These are phyloP conservation scores for Melinopterus prodromus DNA, from an alignment of 2,888 invertebrate species.

Conservation along the genomic window DNA sequence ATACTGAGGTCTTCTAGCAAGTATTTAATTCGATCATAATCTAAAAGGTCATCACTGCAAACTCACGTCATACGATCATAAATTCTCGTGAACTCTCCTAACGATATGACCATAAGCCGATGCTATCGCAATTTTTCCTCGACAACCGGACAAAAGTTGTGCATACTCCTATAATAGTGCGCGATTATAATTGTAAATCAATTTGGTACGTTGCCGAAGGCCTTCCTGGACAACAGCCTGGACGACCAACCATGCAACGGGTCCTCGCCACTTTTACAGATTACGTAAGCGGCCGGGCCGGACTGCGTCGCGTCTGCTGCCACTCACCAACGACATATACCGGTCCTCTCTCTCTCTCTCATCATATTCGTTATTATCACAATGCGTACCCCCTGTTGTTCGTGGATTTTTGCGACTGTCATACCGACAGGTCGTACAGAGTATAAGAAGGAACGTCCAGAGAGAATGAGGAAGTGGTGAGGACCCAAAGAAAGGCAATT, in stretches of 20 bases:
- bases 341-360: not conserved
- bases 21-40: too few species aligned
- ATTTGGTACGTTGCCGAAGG: not conserved
- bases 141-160: too few species aligned
- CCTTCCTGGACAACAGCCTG: not conserved
- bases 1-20: too few species aligned
- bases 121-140: too few species aligned
- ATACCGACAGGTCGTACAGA: not conserved
- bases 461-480: not conserved
- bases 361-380: conserved; percentile 4
- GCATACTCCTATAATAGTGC: too few species aligned
- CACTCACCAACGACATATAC: not conserved
- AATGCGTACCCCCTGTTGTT: conserved; percentile 4
- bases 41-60: too few species aligned
- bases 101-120: too few species aligned
- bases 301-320: not conserved
- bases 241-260: not conserved
- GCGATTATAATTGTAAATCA: not conserved
- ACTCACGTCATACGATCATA: too few species aligned
- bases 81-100: too few species aligned
- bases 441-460: not conserved
- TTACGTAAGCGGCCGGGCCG: not conserved
- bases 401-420: not conserved
- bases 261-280: not conserved
- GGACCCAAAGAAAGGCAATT: not conserved